These are phyloP conservation scores for Anhinga anhinga DNA, from an alignment of 2,113 vertebrate genomes.

Conservation along the genomic window DNA sequence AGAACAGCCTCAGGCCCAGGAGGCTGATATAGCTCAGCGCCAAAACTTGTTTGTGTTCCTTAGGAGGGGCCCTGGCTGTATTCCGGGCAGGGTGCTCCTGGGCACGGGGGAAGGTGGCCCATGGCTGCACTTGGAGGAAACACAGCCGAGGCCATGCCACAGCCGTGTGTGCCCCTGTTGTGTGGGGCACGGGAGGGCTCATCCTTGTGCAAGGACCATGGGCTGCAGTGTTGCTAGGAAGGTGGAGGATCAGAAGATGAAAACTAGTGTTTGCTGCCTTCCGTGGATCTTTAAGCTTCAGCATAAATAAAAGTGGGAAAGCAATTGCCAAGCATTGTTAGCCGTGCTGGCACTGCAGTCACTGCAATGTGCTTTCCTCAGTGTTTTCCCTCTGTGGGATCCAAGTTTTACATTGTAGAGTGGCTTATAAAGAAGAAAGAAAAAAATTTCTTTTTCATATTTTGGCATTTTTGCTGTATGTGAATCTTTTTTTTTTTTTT, in stretches of 20 bases:
- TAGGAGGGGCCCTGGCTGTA: neutral
- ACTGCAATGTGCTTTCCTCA: neutral
- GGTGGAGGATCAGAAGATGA: neutral
- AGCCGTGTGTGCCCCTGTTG: fast-evolving
- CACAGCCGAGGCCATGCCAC: fast-evolving
- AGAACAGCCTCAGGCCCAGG: neutral
- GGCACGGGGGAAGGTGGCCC: neutral
- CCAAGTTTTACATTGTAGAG: neutral
- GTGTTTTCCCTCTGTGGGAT: neutral
- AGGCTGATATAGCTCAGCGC: fast-evolving
- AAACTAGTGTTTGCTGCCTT: neutral
- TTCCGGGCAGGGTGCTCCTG: neutral
- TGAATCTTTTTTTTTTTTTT: neutral
- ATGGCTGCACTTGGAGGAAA: neutral
- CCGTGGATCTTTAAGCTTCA: neutral
- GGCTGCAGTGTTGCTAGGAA: neutral
- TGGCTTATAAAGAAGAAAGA: neutral
- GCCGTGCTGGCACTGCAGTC: neutral
- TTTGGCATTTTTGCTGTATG: neutral
- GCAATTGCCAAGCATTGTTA: neutral
- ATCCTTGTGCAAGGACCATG: neutral
- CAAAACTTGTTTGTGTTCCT: neutral
- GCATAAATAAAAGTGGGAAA: neutral
- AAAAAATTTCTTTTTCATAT: neutral
- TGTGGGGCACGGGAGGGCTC: neutral